Evolutionary conservation across 2,113 vertebrate species (phyloP).

Genomic region (Diadophis punctatus): DNA sequence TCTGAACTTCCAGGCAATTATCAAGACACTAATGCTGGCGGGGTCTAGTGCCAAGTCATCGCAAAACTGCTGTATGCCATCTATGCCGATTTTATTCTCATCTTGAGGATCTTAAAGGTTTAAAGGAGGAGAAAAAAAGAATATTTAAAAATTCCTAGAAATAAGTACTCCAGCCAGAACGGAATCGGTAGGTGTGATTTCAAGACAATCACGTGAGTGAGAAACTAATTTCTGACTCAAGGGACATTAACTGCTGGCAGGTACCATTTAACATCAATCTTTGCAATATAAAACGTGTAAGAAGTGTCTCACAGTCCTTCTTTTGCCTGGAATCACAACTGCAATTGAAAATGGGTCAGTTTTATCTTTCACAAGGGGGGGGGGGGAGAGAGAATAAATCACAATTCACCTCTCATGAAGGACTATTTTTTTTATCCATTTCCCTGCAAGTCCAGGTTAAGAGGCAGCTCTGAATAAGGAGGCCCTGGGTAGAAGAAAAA

Average conservation of each 20-base stretch:
- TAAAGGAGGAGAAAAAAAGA: slow-evolving; percentile 16
- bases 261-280: not conserved
- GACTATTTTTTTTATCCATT: not conserved
- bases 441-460: not conserved
- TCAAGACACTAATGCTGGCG: slow-evolving; percentile 81
- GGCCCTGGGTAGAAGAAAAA: not conserved
- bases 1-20: slow-evolving; percentile 84
- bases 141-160: not conserved
- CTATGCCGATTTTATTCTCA: slow-evolving; percentile 86
- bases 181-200: not conserved
- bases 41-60: slow-evolving; percentile 82
- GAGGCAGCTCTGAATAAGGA: not conserved
- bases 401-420: not conserved
- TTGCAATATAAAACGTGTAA: not conserved
- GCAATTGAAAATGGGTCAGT: not conserved
- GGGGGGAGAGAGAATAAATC: not conserved
- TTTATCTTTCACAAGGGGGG: not conserved
- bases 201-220: not conserved
- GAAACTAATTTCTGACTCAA: not conserved
- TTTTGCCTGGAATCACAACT: not conserved
- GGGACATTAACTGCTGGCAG: not conserved
- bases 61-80: slow-evolving; percentile 85
- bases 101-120: slow-evolving; percentile 80
- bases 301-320: not conserved
- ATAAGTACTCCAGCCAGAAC: not conserved